Evolutionary conservation across 2,113 vertebrate genomes (phyloP), one percentile per base, ranked within the genome.

Genomic region (Murina feae): DNA sequence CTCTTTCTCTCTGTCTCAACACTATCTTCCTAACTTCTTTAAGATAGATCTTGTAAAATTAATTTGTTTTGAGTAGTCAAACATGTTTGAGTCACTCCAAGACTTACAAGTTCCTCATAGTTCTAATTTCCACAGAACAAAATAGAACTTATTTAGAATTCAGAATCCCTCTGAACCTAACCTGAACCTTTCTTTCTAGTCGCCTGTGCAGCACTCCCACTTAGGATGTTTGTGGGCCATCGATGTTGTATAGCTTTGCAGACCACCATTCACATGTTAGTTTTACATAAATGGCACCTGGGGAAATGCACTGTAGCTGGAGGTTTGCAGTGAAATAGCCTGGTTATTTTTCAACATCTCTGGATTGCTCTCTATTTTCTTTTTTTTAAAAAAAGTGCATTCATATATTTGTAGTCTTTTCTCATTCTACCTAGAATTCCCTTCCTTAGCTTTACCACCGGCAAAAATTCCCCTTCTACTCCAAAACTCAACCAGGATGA

Each of bases 51-150:
- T 76, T 85, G 85, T 65, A 95, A 75, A 47, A 68, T 30, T 55
- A 86, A 86, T 58, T 35, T 58, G 75, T 87, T 93, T 84, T 14
- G 13, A 76, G 60, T 71, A 79, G 0, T 71, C 69, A 81, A 55
- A 65, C 2, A 30, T 72, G 39, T 16, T 21, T 0, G 3, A 82
- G 8, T 84, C 6, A 69, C 17, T 42, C 25, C 5, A 86, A 84
- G 68, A 39, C 63, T 82, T 79, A 58, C 63, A 65, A 42, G 47
- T 55, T 78, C 60, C 53, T 23, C 0, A 53, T 53, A 76, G 6
- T 53, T 63, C 16, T 42, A 17, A 25, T 88, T 91, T 89, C 35
- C 47, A 71, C 5, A 69, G 49, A 89, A 79, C n/a, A 35, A 88
- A 89, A 9, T 44, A 39, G 55, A 86, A 68, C 32, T 44, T 65